Evolutionary conservation across 2,113 vertebrate species (phyloP), one percentile per base, ranked within the genome.

Genomic region (Scartelaos histophorus): DNA sequence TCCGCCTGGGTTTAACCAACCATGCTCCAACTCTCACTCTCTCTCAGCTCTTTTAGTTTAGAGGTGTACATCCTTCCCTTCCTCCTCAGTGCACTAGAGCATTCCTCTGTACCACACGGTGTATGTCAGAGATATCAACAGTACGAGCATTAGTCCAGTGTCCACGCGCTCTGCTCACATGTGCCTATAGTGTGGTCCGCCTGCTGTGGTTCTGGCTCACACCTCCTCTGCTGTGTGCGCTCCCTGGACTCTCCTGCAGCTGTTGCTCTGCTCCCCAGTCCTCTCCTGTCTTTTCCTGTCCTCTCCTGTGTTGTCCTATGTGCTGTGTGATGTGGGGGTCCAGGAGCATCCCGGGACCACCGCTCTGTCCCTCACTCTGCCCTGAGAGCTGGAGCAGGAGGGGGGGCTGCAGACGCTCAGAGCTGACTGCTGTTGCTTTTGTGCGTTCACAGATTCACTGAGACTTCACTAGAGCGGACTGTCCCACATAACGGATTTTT

Each of bases 41-140:
- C 54, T 54, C 54, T 45, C 29, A 60, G 78, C 64, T 69, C 81
- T 89, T 85, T 88, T 80, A 86, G 85, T 83, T 84, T 89, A 46
- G 80, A 70, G 22, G 80, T 83, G 69, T 75, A 69, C 90, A 90
- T 92, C 69, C 82, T 89, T 79, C 58, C 51, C 73, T 74, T 54
- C 78, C 45, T 67, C 74, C 78, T 61, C 43, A 43, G 69, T 54
- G 60, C 56, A 62, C 13, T 46, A 11, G 38, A 43, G 47, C 2
- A 49, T 61, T 51, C 78, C 69, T 74, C 75, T 65, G 61, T 62
- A 62, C 72, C 71, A 51, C 45, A 46, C 67, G 29, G 43, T 16
- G 77, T 67, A 54, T 78, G 66, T 77, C 51, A 78, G 84, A 82
- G 87, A 74, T 83, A 69, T 78, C 64, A 57, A n/a, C 64, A 73